Conservation (phyloP, 1,140 invertebrate genomes). For the Conus ventricosus region DNA sequence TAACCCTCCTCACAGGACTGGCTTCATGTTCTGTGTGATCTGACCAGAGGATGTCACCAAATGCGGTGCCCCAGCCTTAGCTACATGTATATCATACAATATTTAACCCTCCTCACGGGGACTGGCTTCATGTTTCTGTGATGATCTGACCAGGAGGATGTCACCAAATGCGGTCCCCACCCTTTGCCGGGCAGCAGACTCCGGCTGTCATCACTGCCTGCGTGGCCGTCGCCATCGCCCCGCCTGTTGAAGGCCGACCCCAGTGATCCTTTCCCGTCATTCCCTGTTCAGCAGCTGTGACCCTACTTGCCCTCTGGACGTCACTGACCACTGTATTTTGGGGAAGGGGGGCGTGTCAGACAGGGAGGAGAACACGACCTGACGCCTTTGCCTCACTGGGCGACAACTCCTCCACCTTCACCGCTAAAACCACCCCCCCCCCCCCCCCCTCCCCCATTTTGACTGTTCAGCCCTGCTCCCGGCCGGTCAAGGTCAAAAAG, state of each 20-base stretch:
- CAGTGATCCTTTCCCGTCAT: constrained; percentile 26
- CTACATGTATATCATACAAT: too few relatives aligned
- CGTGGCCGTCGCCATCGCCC: background rate
- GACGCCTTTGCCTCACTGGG: background rate
- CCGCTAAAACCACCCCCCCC: background rate
- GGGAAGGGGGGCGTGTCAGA: background rate
- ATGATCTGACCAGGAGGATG: too few relatives aligned
- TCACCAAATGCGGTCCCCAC: too few relatives aligned
- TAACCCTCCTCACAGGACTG: too few relatives aligned
- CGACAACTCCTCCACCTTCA: background rate
- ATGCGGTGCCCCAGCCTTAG: constrained; percentile 4
- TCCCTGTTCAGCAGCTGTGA: background rate
- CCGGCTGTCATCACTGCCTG: background rate
- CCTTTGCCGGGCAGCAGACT: background rate
- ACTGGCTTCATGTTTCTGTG: too few relatives aligned
- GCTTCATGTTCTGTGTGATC: too few relatives aligned
- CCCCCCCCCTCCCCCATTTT: background rate
- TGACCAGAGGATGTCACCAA: constrained; percentile 29
- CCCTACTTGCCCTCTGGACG: background rate
- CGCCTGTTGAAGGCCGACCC: constrained; percentile 13
- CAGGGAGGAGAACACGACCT: background rate
- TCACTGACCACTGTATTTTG: too few relatives aligned
- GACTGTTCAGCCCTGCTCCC: background rate
- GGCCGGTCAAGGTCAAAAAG: background rate
- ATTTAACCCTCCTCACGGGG: too few relatives aligned